A percentile compares a stretch with the other conserved stretches of the same genome.
These are phyloP conservation scores for Chalcis sispes DNA, from an alignment of 2,888 invertebrate genomes.

Conservation along the genomic window DNA sequence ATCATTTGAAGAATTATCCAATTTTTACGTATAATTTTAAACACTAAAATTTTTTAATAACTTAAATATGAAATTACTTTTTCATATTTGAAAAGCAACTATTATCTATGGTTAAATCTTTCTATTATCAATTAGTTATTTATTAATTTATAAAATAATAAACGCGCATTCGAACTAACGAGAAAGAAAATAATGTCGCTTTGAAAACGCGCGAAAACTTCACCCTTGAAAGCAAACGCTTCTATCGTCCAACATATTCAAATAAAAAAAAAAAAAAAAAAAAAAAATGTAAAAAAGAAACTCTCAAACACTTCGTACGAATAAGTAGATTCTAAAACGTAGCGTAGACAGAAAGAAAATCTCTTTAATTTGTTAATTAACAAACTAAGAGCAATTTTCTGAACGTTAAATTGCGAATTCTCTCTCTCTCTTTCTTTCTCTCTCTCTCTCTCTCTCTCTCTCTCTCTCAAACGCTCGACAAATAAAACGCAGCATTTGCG, in stretches of 20 bases:
- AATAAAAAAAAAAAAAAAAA: slow-evolving; percentile 1
- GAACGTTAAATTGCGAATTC: background rate
- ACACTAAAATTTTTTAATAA: too few species aligned
- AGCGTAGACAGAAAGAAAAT: too few species aligned
- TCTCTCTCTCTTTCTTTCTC: background rate
- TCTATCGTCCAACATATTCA: too few species aligned
- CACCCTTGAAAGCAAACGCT: background rate
- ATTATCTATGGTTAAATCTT: too few species aligned
- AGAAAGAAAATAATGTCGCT: background rate
- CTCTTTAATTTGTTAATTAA: slow-evolving; percentile 38
- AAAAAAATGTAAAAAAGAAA: background rate
- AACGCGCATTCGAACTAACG: too few species aligned
- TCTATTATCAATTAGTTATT: too few species aligned
- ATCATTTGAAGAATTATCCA: too few species aligned
- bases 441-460: too few species aligned
- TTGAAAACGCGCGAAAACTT: background rate
- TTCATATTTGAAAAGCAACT: too few species aligned
- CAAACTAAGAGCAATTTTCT: slow-evolving; percentile 14
- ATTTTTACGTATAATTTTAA: too few species aligned
- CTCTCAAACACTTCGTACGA: background rate
- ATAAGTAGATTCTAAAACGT: background rate
- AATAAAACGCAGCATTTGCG: slow-evolving; percentile 7
- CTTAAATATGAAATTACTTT: too few species aligned
- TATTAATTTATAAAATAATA: too few species aligned
- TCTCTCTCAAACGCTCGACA: background rate